A percentile compares a stretch with the other conserved stretches of the same genome.
phyloP scores from a whole-genome alignment of 2,888 invertebrate species.

The Enchytraeus crypticus region DNA sequence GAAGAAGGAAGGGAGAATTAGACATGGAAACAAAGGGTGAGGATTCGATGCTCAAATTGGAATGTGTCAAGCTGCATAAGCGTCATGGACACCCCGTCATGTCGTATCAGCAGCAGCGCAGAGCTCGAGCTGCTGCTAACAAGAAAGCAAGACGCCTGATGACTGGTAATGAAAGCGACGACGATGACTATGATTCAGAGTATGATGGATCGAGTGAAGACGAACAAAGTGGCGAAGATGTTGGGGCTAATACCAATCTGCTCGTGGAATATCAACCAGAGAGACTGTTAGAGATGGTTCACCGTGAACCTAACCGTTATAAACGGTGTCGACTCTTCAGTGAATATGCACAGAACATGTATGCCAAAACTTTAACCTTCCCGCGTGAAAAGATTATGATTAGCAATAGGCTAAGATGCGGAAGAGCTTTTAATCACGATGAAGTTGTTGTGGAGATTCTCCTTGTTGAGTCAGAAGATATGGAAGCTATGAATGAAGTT shows the following conservation, averaged over 20 bases:
- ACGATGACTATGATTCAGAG: conserved; percentile 20
- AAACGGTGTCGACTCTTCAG: conserved; percentile 31
- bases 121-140: neutral
- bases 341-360: conserved; percentile 20
- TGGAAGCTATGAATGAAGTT: conserved; percentile 3
- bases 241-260: neutral
- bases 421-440: conserved; percentile 36
- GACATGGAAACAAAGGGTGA: neutral
- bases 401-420: conserved; percentile 29
- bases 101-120: conserved; percentile 10
- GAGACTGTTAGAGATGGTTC: conserved; percentile 24
- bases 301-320: conserved; percentile 30
- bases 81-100: conserved; percentile 31
- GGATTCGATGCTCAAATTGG: conserved; percentile 18
- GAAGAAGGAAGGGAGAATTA: conserved; percentile 3
- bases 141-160: conserved; percentile 12
- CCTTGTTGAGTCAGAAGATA: conserved; percentile 9
- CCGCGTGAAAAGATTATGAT: conserved; percentile 22
- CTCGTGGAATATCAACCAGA: conserved; percentile 18
- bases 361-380: conserved; percentile 14
- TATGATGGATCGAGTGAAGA: conserved; percentile 13
- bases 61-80: conserved; percentile 28
- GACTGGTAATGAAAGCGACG: conserved; percentile 17
- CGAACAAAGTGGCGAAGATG: conserved; percentile 5
- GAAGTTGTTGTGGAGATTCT: conserved; percentile 38